These are phyloP conservation scores for Ciconia stormi DNA, from an alignment of 2,113 vertebrate species.

Conservation along the genomic window DNA sequence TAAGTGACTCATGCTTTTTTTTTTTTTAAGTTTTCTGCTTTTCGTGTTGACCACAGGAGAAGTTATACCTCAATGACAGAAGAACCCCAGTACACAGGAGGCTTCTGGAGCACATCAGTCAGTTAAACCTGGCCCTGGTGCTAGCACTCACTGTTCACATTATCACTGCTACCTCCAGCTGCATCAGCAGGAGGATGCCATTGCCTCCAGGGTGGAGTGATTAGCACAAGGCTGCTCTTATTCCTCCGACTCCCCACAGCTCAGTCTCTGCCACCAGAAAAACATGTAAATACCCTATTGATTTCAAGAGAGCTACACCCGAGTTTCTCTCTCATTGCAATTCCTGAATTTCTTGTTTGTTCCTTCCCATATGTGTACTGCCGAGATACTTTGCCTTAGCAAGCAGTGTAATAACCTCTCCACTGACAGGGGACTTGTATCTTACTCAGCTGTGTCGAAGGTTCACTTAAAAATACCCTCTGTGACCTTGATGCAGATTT, in stretches of 20 bases:
- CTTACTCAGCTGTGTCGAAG: background rate
- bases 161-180: background rate
- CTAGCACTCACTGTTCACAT: background rate
- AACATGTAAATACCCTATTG: accelerated
- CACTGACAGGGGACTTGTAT: background rate
- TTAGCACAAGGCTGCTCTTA: background rate
- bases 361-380: accelerated
- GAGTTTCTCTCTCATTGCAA: background rate
- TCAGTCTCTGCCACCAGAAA: background rate
- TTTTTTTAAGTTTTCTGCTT: background rate
- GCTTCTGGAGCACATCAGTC: background rate
- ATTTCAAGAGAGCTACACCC: background rate
- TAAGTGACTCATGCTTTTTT: background rate
- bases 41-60: background rate
- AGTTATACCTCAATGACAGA: accelerated
- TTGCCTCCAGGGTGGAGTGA: accelerated
- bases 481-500: constrained; percentile 61
- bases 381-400: background rate
- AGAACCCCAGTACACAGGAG: no score
- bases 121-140: accelerated
- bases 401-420: background rate
- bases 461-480: background rate
- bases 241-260: background rate
- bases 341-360: accelerated
- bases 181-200: accelerated